A percentile compares a stretch with the other conserved stretches of the same genome.
These are phyloP conservation scores for Perdita meconis DNA, from an alignment of 2,888 invertebrate genomes.

Conservation along the genomic window DNA sequence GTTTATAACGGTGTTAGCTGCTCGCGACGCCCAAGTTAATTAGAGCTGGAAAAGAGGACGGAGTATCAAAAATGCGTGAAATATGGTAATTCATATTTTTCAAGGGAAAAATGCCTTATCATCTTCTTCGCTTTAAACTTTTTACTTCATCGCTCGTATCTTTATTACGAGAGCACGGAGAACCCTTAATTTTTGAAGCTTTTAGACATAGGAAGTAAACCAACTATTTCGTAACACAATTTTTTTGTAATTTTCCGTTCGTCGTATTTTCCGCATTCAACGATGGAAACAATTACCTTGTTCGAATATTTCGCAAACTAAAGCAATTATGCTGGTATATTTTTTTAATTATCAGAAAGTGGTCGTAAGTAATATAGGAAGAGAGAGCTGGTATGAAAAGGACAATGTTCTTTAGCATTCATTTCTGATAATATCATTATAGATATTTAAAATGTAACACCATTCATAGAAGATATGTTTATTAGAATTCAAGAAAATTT, in stretches of 20 bases:
- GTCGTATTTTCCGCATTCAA: background rate
- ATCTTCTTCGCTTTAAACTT: slow-evolving; percentile 3
- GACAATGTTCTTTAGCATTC: no score
- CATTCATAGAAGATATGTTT: no score
- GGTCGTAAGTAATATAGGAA: no score
- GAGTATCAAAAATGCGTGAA: slow-evolving; percentile 1
- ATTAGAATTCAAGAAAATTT: no score
- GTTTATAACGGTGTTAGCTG: background rate
- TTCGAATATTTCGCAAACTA: no score
- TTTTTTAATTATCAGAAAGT: background rate
- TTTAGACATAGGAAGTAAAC: background rate
- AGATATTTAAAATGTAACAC: no score
- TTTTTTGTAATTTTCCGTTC: background rate
- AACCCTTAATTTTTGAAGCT: background rate
- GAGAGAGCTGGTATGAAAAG: background rate
- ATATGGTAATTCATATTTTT: slow-evolving; percentile 5
- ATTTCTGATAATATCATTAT: no score
- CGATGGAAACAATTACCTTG: background rate
- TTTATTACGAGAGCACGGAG: background rate
- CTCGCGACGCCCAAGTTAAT: background rate
- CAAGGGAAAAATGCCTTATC: background rate
- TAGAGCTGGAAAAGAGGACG: background rate
- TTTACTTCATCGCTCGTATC: background rate
- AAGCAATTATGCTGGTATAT: background rate
- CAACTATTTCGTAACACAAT: background rate